phyloP scores from a whole-genome alignment of 2,888 invertebrate genomes.

The Idaea dimidiata region DNA sequence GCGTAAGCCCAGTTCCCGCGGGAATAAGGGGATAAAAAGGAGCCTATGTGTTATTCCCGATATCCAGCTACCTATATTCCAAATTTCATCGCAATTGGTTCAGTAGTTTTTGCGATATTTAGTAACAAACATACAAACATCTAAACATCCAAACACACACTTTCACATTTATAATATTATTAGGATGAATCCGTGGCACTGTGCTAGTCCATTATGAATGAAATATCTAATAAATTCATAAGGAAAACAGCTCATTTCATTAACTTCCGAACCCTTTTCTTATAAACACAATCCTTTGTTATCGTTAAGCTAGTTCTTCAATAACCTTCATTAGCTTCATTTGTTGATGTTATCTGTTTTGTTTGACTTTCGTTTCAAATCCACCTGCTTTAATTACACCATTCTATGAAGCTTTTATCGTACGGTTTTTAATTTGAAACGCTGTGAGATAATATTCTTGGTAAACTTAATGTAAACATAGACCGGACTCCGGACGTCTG shows the following conservation, averaged over 20 bases:
- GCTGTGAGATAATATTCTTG: slow-evolving; percentile 1
- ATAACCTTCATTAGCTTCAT: slow-evolving; percentile 13
- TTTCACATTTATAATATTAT: too few relatives aligned
- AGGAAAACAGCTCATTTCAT: neutral
- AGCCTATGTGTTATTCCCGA: too few relatives aligned
- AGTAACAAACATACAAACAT: too few relatives aligned
- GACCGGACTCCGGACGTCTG: slow-evolving; percentile 1
- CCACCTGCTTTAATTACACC: neutral
- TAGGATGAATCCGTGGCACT: too few relatives aligned
- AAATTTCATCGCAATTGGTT: too few relatives aligned
- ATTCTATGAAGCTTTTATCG: neutral
- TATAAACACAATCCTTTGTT: neutral
- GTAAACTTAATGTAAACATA: neutral
- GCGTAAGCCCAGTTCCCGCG: too few relatives aligned
- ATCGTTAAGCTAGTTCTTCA: neutral
- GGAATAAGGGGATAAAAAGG: too few relatives aligned
- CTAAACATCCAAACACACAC: too few relatives aligned
- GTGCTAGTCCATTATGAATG: too few relatives aligned
- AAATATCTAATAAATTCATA: too few relatives aligned
- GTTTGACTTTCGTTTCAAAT: slow-evolving; percentile 2
- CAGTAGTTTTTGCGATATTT: too few relatives aligned
- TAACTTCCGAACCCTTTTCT: slow-evolving; percentile 13
- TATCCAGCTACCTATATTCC: too few relatives aligned
- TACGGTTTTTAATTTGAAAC: neutral
- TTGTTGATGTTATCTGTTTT: slow-evolving; percentile 2